Percentiles rank a stretch among this genome's conserved stretches.
Evolutionary conservation across 1,140 invertebrate genomes (phyloP).

Genomic region (Diuraphis noxia): DNA sequence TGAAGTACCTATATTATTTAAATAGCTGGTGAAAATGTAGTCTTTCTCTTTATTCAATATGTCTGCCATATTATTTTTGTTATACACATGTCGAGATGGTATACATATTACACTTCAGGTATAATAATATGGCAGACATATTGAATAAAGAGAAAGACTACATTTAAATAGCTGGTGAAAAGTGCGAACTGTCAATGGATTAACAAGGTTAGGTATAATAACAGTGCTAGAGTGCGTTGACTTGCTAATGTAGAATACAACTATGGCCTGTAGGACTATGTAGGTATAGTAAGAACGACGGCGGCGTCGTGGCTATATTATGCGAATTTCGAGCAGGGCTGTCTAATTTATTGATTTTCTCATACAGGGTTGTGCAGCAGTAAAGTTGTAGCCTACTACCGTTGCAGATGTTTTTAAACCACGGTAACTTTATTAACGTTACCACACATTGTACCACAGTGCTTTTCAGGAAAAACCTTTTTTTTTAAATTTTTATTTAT

Average conservation of each 20-base stretch:
- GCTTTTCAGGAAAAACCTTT: not conserved
- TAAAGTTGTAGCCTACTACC: too few relatives aligned
- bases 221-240: not conserved
- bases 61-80: too few relatives aligned
- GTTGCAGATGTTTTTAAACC: slow-evolving; percentile 9
- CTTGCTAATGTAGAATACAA: not conserved
- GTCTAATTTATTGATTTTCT: slow-evolving; percentile 20
- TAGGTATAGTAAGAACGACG: not conserved
- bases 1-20: not conserved
- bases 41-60: too few relatives aligned
- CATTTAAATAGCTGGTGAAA: not conserved
- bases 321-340: not conserved
- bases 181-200: not conserved
- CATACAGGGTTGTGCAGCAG: not conserved
- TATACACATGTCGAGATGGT: too few relatives aligned
- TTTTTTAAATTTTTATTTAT: not conserved
- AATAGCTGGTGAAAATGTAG: not conserved
- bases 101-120: too few relatives aligned
- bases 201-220: not conserved
- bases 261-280: not conserved
- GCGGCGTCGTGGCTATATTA: too few relatives aligned
- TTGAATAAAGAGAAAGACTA: too few relatives aligned
- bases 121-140: too few relatives aligned
- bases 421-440: not conserved
- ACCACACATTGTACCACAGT: not conserved